phyloP scores from a whole-genome alignment of 2,113 vertebrate genomes.

The Phalacrocorax brasilianus region DNA sequence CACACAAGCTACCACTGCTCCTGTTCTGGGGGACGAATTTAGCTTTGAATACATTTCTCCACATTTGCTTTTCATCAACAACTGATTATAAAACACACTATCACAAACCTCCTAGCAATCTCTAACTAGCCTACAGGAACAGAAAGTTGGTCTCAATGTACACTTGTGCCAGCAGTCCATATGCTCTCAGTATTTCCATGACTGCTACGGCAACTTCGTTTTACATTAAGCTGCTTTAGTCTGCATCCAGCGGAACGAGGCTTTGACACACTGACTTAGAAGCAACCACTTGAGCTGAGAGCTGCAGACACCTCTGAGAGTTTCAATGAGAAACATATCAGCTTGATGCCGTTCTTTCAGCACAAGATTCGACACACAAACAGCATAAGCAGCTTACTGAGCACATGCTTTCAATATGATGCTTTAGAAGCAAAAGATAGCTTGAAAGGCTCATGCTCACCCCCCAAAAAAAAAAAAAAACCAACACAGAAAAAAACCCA shows the following conservation, averaged over 20 bases:
- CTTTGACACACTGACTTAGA: background rate
- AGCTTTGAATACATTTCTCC: background rate
- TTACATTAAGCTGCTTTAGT: background rate
- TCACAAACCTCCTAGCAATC: background rate
- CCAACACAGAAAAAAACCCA: background rate
- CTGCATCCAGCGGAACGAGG: background rate
- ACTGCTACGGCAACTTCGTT: background rate
- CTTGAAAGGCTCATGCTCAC: background rate
- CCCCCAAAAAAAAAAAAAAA: background rate
- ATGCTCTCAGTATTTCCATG: background rate
- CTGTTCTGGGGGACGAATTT: background rate
- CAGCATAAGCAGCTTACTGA: constrained; percentile 18
- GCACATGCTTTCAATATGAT: background rate
- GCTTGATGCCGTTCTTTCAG: background rate
- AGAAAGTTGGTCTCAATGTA: background rate
- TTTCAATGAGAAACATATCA: background rate
- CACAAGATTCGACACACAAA: background rate
- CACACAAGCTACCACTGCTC: background rate
- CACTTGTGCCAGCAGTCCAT: background rate
- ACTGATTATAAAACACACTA: background rate
- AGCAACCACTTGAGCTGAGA: background rate
- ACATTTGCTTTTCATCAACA: background rate
- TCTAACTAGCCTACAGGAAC: background rate
- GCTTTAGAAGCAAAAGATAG: constrained; percentile 14
- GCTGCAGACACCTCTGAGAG: no score